Evolutionary conservation across 2,888 invertebrate species (phyloP).

Genomic region (Ellobium chinense): DNA sequence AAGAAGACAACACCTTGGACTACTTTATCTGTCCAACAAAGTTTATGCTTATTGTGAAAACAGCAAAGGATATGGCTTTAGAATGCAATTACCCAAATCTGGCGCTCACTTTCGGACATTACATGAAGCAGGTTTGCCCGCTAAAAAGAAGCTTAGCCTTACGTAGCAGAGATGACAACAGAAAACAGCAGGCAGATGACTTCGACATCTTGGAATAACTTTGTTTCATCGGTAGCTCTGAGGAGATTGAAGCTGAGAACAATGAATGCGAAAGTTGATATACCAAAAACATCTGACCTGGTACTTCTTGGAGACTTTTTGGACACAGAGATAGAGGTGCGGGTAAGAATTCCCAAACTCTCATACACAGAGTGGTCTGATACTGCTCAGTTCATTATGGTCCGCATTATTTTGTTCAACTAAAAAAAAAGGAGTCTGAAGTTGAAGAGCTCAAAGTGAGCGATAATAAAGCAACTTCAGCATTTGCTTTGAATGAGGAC

Average conservation of each 20-base stretch:
- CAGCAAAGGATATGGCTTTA: neutral
- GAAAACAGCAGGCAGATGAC: neutral
- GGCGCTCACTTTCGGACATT: conserved; percentile 1
- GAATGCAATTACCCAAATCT: neutral
- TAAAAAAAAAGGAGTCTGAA: neutral
- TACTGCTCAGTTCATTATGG: neutral
- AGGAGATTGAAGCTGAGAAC: neutral
- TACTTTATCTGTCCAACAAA: neutral
- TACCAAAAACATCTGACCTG: conserved; percentile 5
- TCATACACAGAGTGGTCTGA: neutral
- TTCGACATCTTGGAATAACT: conserved; percentile 7
- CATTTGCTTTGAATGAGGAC: neutral
- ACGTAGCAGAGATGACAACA: neutral
- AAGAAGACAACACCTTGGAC: neutral
- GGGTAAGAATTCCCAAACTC: neutral
- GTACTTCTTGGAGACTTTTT: neutral
- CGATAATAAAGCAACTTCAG: no score
- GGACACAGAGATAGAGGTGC: neutral
- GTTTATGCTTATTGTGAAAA: neutral
- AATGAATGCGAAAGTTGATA: neutral
- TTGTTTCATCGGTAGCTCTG: neutral
- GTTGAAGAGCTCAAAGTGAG: neutral
- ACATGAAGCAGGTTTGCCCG: neutral
- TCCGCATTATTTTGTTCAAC: neutral
- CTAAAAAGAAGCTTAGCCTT: neutral